These are phyloP conservation scores for Synodontis membranacea DNA, from an alignment of 2,113 vertebrate species.

Conservation along the genomic window DNA sequence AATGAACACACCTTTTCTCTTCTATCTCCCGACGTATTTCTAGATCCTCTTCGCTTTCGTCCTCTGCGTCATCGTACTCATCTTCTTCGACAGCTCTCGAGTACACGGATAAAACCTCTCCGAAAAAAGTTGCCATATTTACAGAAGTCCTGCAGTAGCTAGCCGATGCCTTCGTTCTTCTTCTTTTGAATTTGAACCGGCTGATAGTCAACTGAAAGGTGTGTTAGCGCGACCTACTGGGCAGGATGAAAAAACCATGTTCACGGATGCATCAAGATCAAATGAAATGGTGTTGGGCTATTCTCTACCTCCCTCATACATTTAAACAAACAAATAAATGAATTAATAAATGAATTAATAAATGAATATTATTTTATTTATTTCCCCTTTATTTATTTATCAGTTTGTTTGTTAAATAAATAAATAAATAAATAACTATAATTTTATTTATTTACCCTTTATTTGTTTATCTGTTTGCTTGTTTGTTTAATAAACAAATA, in stretches of 20 bases:
- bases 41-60: constrained; percentile 71
- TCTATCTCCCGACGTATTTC: constrained; percentile 71
- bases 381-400: too few species aligned
- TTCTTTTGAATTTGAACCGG: background rate
- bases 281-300: background rate
- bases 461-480: too few species aligned
- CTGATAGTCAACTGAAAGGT: background rate
- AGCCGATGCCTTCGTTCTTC: background rate
- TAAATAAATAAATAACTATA: too few species aligned
- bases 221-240: background rate
- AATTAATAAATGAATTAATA: too few species aligned
- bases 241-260: background rate
- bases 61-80: constrained; percentile 64
- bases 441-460: too few species aligned
- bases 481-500: too few species aligned
- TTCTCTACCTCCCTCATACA: background rate
- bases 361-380: too few species aligned
- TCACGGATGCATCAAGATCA: too few species aligned
- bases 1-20: constrained; percentile 55
- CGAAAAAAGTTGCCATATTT: constrained; percentile 77
- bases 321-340: too few species aligned
- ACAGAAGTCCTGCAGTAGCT: background rate
- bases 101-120: constrained; percentile 72
- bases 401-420: too few species aligned
- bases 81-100: constrained; percentile 77